Evolutionary conservation across 2,888 invertebrate genomes (phyloP).

Genomic region (Tetranychus piercei): DNA sequence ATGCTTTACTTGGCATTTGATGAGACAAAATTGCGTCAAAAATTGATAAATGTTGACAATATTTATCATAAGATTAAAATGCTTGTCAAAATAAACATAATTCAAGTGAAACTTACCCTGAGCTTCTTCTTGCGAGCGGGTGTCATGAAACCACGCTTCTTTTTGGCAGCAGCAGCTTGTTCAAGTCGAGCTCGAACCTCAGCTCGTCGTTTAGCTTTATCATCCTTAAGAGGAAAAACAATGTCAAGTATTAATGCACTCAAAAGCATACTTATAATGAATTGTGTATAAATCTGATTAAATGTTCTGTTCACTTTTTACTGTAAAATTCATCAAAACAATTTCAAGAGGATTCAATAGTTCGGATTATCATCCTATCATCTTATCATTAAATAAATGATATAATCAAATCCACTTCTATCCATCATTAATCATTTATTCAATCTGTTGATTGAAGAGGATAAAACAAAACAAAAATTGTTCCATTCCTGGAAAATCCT

Average conservation of each 20-base stretch:
- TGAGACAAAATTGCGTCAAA: neutral
- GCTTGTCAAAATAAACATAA: neutral
- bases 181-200: conserved; percentile 16
- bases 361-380: too few species aligned
- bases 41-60: neutral
- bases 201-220: conserved; percentile 13
- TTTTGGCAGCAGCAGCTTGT: conserved; percentile 12
- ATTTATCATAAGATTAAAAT: neutral
- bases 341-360: too few species aligned
- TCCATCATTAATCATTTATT: too few species aligned
- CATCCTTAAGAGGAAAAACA: conserved; percentile 3
- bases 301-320: neutral
- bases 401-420: too few species aligned
- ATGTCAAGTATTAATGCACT: neutral
- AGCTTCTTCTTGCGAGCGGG: conserved; percentile 17
- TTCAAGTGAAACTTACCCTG: conserved; percentile 7
- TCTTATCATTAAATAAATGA: too few species aligned
- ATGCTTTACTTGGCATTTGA: neutral
- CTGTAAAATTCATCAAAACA: too few species aligned
- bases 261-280: neutral
- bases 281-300: neutral
- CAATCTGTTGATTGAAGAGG: too few species aligned
- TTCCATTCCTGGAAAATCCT: too few species aligned
- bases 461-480: too few species aligned
- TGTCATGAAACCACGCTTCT: conserved; percentile 15